Evolutionary conservation across 1,140 invertebrate genomes (phyloP).

Genomic region (Aphaenogaster rudis): DNA sequence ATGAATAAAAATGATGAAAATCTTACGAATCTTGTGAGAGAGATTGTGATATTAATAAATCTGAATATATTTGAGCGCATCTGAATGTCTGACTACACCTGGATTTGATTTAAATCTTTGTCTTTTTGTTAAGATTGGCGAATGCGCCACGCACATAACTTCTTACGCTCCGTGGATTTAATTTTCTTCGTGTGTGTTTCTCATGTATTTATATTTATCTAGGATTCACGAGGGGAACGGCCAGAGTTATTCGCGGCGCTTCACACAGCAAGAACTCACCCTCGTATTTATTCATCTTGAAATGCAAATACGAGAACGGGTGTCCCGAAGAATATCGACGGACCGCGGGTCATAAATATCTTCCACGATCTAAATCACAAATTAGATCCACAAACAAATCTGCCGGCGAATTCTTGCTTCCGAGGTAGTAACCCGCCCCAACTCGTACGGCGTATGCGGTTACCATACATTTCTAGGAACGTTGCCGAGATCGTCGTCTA

Average conservation of each 20-base stretch:
- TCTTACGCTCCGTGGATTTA: conserved; percentile 29
- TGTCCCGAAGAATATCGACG: conserved; percentile 58
- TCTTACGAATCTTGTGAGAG: not conserved
- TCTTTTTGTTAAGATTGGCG: not conserved
- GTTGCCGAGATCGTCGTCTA: not conserved
- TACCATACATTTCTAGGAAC: conserved; percentile 48
- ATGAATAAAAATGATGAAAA: not conserved
- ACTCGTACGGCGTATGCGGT: conserved; percentile 27
- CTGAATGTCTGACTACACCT: not conserved
- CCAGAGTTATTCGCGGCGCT: conserved; percentile 23
- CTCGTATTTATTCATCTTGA: conserved; percentile 57
- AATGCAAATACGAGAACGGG: conserved; percentile 45
- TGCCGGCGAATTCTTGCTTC: conserved; percentile 53
- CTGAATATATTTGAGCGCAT: not conserved
- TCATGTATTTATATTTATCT: conserved; percentile 43
- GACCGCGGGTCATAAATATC: conserved; percentile 51
- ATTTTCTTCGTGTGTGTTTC: not conserved
- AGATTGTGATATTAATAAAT: not conserved
- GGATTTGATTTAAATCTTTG: not conserved
- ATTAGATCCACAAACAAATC: conserved; percentile 63
- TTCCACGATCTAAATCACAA: conserved; percentile 60
- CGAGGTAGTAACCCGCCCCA: conserved; percentile 25
- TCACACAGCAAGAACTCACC: not conserved
- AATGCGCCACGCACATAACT: not conserved
- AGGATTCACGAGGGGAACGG: conserved; percentile 1